Conservation (phyloP, 2,113 vertebrate genomes). For the Puma concolor region DNA sequence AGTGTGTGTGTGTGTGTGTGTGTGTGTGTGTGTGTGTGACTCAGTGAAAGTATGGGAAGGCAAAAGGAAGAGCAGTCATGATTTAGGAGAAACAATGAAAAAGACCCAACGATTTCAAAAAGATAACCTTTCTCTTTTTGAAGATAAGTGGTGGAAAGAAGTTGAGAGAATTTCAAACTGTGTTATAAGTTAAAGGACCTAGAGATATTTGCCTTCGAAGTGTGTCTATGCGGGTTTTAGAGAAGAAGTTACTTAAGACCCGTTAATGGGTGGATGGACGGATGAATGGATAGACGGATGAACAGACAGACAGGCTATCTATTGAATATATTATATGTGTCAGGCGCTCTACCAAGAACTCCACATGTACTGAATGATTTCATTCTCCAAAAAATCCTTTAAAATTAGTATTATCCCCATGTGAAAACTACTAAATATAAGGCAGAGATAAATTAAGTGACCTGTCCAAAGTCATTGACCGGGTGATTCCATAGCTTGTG, state of each 20-base stretch:
- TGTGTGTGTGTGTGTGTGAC: background rate
- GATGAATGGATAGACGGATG: background rate
- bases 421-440: background rate
- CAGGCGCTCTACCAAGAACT: background rate
- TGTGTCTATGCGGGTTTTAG: background rate
- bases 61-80: background rate
- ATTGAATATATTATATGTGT: background rate
- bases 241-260: background rate
- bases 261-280: background rate
- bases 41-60: background rate
- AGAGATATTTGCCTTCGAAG: background rate
- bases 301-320: background rate
- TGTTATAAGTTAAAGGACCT: background rate
- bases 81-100: background rate
- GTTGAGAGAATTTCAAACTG: background rate
- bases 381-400: background rate
- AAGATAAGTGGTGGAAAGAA: background rate
- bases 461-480: background rate
- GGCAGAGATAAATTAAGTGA: background rate
- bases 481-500: background rate
- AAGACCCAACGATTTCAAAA: background rate
- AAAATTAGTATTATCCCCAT: constrained; percentile 30
- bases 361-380: background rate
- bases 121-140: background rate
- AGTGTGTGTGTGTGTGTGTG: background rate